Conservation (phyloP, 2,113 vertebrate species). For the Sitta europaea region DNA sequence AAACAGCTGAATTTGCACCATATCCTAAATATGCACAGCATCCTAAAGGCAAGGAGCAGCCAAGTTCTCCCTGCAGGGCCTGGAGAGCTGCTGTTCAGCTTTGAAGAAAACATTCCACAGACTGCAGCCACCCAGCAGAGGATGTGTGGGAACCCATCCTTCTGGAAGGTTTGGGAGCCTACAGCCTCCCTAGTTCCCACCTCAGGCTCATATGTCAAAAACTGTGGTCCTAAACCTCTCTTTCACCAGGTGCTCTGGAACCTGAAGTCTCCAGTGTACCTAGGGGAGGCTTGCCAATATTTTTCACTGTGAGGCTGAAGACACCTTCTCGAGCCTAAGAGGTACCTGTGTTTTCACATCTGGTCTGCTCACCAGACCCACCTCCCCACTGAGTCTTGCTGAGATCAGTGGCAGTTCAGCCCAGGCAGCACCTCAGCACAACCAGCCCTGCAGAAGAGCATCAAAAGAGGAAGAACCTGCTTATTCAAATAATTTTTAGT, state of each 20-base stretch:
- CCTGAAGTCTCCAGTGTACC: not conserved
- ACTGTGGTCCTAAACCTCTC: not conserved
- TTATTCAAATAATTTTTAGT: not conserved
- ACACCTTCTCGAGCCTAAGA: not conserved
- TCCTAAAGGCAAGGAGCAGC: not conserved
- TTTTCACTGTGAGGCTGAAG: not conserved
- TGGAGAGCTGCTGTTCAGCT: not conserved
- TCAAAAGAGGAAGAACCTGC: not conserved
- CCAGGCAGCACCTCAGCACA: not conserved
- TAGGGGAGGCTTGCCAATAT: not conserved
- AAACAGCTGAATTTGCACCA: not conserved
- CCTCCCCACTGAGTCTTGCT: not conserved
- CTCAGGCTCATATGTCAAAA: not conserved
- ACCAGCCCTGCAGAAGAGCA: not conserved
- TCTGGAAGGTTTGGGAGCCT: not conserved
- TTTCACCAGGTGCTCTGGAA: not conserved
- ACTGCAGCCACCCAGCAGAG: not conserved
- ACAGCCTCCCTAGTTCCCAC: not conserved
- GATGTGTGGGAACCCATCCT: not conserved
- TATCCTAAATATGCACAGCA: too few species aligned
- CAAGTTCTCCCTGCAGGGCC: not conserved
- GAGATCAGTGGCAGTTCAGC: not conserved
- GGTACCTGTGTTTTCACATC: not conserved
- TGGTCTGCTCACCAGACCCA: not conserved
- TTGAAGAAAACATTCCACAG: not conserved